These are phyloP conservation scores for Platerodrilus igneus DNA, from an alignment of 2,888 invertebrate genomes.

Conservation along the genomic window DNA sequence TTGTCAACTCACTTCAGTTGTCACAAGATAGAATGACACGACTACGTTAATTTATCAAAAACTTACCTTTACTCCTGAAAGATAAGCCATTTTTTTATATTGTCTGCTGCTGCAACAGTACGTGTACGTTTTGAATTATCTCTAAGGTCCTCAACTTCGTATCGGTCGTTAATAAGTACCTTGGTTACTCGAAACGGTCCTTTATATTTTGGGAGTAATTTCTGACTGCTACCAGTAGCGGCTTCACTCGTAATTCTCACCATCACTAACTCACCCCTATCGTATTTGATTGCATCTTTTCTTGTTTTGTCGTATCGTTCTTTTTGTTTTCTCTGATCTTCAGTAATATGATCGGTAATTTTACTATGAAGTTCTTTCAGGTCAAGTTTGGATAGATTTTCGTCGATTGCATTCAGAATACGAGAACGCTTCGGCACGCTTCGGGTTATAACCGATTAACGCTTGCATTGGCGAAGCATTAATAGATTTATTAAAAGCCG, in stretches of 20 bases:
- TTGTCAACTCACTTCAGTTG: too few relatives aligned
- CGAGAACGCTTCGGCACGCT: slow-evolving; percentile 13
- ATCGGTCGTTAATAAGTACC: too few relatives aligned
- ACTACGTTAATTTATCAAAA: too few relatives aligned
- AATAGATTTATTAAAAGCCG: slow-evolving; percentile 21
- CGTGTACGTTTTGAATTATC: not conserved
- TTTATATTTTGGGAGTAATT: too few relatives aligned
- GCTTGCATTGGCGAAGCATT: slow-evolving; percentile 23
- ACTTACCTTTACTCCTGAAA: slow-evolving; percentile 1
- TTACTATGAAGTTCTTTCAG: slow-evolving; percentile 8
- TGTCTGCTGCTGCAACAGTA: slow-evolving; percentile 14
- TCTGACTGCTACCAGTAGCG: too few relatives aligned
- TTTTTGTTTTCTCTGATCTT: slow-evolving; percentile 21
- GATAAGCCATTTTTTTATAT: slow-evolving; percentile 11
- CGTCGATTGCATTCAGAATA: slow-evolving; percentile 9
- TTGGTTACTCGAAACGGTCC: too few relatives aligned
- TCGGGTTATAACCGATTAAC: slow-evolving; percentile 24
- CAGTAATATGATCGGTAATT: slow-evolving; percentile 13
- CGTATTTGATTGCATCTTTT: slow-evolving; percentile 6
- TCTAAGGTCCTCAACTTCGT: slow-evolving; percentile 10
- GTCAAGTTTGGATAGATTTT: slow-evolving; percentile 1
- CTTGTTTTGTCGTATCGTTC: slow-evolving; percentile 13
- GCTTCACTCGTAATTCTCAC: slow-evolving; percentile 6
- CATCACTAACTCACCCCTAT: slow-evolving; percentile 10
- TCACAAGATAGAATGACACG: too few relatives aligned